Percentiles rank a stretch among this genome's conserved stretches.
Evolutionary conservation across 2,888 invertebrate species (phyloP).

Genomic region (Drosophila cognata): DNA sequence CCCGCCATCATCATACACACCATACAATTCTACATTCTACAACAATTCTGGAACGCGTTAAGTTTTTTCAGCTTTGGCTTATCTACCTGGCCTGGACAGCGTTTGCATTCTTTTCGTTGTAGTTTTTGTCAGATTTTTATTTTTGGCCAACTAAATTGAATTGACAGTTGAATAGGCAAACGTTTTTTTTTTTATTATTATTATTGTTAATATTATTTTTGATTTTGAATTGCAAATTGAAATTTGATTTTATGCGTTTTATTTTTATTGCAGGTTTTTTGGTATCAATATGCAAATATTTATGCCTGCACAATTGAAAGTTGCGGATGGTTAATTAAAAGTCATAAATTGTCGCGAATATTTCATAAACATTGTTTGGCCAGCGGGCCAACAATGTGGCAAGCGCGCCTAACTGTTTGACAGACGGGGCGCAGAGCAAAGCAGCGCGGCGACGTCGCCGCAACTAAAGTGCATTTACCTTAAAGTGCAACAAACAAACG

Average conservation of each 20-base stretch:
- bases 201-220: not conserved
- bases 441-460: constrained; percentile 23
- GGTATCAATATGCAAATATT: constrained; percentile 70
- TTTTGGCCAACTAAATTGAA: constrained; percentile 56
- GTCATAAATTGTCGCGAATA: constrained; percentile 71
- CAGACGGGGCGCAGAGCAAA: constrained; percentile 12
- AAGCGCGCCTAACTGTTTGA: constrained; percentile 42
- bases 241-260: constrained; percentile 13
- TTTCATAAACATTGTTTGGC: constrained; percentile 38
- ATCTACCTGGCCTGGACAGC: constrained; percentile 34
- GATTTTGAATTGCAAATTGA: not conserved
- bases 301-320: constrained; percentile 52
- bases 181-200: not conserved
- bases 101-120: constrained; percentile 13
- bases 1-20: constrained; percentile 1
- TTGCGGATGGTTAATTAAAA: constrained; percentile 69
- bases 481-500: constrained; percentile 64
- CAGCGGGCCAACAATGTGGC: constrained; percentile 7
- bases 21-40: not conserved
- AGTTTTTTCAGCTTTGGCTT: constrained; percentile 36
- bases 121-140: constrained; percentile 15
- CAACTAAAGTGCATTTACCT: constrained; percentile 79
- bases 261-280: constrained; percentile 23
- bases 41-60: constrained; percentile 29
- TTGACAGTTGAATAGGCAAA: constrained; percentile 68